These are phyloP conservation scores for Nymphicus hollandicus DNA, from an alignment of 2,113 vertebrate species.

Conservation along the genomic window DNA sequence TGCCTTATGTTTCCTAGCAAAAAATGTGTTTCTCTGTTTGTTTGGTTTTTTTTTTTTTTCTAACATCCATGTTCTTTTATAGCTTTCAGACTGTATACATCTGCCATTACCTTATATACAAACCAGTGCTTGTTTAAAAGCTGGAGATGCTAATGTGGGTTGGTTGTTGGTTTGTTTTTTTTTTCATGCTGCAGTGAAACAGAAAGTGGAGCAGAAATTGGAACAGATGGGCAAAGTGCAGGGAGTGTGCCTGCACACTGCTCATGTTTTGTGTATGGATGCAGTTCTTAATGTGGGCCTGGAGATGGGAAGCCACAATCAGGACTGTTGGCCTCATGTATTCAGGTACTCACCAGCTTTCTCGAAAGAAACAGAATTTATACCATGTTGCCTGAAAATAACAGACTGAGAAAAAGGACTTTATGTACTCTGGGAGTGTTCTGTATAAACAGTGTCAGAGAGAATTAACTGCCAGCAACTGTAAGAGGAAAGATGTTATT, in stretches of 20 bases:
- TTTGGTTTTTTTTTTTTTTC: neutral
- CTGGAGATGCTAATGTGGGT: neutral
- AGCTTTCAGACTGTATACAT: neutral
- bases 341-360: conserved; percentile 77
- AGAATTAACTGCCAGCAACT: neutral
- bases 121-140: neutral
- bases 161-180: neutral
- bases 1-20: neutral
- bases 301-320: conserved; percentile 92
- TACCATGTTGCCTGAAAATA: neutral
- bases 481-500: neutral
- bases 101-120: neutral
- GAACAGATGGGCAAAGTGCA: conserved; percentile 86
- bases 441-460: neutral
- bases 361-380: neutral
- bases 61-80: neutral
- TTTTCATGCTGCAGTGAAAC: conserved; percentile 77
- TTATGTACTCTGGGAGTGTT: neutral
- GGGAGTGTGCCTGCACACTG: conserved; percentile 85
- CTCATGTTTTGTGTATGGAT: conserved; percentile 91
- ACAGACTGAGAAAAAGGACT: neutral
- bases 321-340: conserved; percentile 89
- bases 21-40: neutral
- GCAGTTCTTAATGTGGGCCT: conserved; percentile 88
- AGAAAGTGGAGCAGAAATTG: conserved; percentile 87